Conservation (phyloP, 2,888 invertebrate species). For the Ochropleura plecta region DNA sequence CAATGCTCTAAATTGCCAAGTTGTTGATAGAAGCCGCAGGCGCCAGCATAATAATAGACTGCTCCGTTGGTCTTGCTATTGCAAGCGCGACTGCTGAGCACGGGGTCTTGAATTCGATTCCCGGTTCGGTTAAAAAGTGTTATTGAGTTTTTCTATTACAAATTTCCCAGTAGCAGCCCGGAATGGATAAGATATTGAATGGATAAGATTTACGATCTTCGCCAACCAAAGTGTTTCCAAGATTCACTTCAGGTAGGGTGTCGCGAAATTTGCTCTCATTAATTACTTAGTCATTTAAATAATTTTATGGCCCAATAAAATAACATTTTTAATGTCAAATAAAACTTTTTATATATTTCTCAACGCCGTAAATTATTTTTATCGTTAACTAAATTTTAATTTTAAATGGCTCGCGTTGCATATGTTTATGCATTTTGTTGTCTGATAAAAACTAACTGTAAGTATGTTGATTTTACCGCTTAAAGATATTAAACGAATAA, state of each 20-base stretch:
- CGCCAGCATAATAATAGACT: too few species aligned
- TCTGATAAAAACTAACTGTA: slow-evolving; percentile 62
- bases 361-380: slow-evolving; percentile 67
- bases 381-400: slow-evolving; percentile 67
- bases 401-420: slow-evolving; percentile 56
- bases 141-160: too few species aligned
- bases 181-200: too few species aligned
- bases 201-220: neutral
- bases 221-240: neutral
- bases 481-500: slow-evolving; percentile 62
- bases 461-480: slow-evolving; percentile 47
- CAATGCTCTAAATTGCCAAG: too few species aligned
- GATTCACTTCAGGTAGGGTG: slow-evolving; percentile 6
- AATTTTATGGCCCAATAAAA: slow-evolving; percentile 60
- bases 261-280: slow-evolving; percentile 49
- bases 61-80: too few species aligned
- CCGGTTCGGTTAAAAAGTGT: too few species aligned
- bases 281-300: slow-evolving; percentile 59
- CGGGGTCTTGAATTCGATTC: too few species aligned
- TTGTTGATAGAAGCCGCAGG: too few species aligned
- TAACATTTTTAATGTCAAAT: slow-evolving; percentile 62
- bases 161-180: too few species aligned
- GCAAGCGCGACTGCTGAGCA: too few species aligned
- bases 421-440: slow-evolving; percentile 59
- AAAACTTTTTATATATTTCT: slow-evolving; percentile 60